Evolutionary conservation across 2,113 vertebrate genomes (phyloP).

Genomic region (Syngnathoides biaculeatus): DNA sequence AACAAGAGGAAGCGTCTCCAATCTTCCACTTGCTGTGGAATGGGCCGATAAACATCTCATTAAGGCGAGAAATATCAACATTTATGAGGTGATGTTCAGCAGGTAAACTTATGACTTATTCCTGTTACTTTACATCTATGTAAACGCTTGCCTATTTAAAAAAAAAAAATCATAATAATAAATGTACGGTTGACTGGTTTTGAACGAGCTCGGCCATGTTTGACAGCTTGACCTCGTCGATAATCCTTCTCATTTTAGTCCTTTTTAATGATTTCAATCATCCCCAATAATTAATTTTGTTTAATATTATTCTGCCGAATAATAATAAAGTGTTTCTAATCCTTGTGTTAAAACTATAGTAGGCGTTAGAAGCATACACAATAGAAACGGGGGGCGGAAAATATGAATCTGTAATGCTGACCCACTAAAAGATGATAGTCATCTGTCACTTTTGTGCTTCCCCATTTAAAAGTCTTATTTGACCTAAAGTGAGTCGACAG

Average conservation of each 20-base stretch:
- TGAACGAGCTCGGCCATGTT: slow-evolving; percentile 38
- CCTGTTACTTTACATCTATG: background rate
- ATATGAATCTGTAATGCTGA: background rate
- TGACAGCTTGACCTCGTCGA: slow-evolving; percentile 48
- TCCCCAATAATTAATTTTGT: background rate
- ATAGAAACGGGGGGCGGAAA: background rate
- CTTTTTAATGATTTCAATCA: background rate
- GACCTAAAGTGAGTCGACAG: background rate
- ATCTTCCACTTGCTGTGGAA: slow-evolving; percentile 8
- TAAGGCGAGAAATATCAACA: background rate
- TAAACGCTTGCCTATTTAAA: background rate
- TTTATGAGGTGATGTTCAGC: slow-evolving; percentile 44
- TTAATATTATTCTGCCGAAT: background rate
- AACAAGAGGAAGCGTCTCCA: slow-evolving; percentile 7
- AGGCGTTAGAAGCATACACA: background rate
- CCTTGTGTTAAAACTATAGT: background rate
- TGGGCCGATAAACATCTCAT: slow-evolving; percentile 32
- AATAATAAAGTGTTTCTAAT: background rate
- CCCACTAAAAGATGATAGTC: background rate
- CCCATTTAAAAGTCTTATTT: background rate
- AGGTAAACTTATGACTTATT: slow-evolving; percentile 24
- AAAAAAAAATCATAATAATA: background rate
- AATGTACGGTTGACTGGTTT: background rate
- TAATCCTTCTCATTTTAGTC: background rate
- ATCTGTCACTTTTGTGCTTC: no score